Evolutionary conservation across 2,113 vertebrate genomes (phyloP).

Genomic region (Mobula hypostoma): DNA sequence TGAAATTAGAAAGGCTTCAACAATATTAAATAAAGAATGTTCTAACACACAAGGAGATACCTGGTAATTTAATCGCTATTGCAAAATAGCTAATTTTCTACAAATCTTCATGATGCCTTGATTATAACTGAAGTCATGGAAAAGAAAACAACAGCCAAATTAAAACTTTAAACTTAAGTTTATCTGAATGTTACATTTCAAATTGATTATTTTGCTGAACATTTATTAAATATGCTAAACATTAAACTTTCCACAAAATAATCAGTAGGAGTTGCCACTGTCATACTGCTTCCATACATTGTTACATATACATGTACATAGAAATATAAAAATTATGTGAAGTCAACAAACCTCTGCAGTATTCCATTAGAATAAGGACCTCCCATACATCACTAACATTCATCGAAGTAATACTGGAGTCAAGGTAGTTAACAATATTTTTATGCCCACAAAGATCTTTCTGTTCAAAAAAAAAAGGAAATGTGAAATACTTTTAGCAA

Average conservation of each 20-base stretch:
- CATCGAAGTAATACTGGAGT: conserved; percentile 84
- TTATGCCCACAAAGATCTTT: conserved; percentile 86
- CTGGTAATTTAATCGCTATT: background rate
- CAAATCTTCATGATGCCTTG: background rate
- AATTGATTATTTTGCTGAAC: too few species aligned
- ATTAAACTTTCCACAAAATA: background rate
- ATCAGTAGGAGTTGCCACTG: background rate
- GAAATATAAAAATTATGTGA: background rate
- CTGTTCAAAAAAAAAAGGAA: conserved; percentile 53
- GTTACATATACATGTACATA: background rate
- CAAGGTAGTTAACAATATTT: conserved; percentile 94
- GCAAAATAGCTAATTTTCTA: background rate
- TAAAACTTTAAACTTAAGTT: too few species aligned
- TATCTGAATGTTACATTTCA: too few species aligned
- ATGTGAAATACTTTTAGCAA: background rate
- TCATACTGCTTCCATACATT: background rate
- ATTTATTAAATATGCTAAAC: background rate
- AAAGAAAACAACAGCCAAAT: background rate
- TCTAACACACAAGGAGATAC: background rate
- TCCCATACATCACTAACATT: conserved; percentile 94
- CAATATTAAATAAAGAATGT: background rate
- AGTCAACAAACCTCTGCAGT: conserved; percentile 73
- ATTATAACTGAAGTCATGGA: background rate
- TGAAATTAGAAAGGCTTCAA: background rate
- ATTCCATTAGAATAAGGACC: conserved; percentile 95